A percentile compares a stretch with the other conserved stretches of the same genome.
Evolutionary conservation across 2,113 vertebrate species (phyloP).

Genomic region (Athene cunicularia): DNA sequence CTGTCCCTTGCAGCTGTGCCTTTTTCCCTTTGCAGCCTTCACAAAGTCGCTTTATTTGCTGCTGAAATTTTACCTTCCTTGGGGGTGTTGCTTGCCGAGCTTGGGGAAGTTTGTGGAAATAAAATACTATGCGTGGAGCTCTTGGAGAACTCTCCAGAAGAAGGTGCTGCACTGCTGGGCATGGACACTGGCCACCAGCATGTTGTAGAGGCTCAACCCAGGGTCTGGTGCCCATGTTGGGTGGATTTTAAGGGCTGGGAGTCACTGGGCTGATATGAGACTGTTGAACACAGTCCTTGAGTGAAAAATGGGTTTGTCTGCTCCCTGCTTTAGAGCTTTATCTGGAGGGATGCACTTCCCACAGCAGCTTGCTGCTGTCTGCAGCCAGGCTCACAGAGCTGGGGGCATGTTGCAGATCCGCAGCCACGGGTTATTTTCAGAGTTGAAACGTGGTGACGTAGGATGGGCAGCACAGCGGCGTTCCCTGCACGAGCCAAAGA

Average conservation of each 20-base stretch:
- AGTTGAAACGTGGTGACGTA: rapidly evolving
- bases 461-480: neutral
- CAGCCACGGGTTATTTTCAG: rapidly evolving
- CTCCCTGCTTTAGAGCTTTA: neutral
- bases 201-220: rapidly evolving
- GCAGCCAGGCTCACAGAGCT: neutral
- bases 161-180: neutral
- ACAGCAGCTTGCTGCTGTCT: neutral
- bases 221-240: rapidly evolving
- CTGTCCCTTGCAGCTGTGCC: neutral
- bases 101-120: neutral
- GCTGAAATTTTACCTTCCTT: neutral
- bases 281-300: neutral
- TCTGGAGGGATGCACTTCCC: rapidly evolving
- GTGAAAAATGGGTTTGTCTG: neutral
- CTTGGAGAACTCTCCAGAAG: neutral
- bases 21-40: neutral
- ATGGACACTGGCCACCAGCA: rapidly evolving
- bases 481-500: rapidly evolving
- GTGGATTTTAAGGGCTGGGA: neutral
- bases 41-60: rapidly evolving
- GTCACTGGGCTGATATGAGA: neutral
- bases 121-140: neutral
- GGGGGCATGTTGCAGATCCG: rapidly evolving
- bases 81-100: neutral